phyloP scores from a whole-genome alignment of 2,113 vertebrate genomes.

The cat (Felis catus) region F.catus_Fca126_mat1.0 CM031412.1:218185501-218186000 shows the following conservation, averaged over 20 bases:
- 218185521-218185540: background rate
- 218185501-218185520: background rate
- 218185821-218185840: background rate
- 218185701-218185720: background rate
- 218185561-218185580: background rate
- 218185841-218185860: background rate
- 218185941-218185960: background rate
- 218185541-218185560: background rate
- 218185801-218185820: background rate
- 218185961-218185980: background rate
- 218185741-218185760: background rate
- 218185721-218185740: background rate
- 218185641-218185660: background rate
- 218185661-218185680: background rate
- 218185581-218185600: background rate
- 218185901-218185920: background rate
- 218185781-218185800: background rate
- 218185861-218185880: background rate
- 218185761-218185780: background rate
- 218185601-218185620: background rate
- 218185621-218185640: background rate
- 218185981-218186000: background rate
- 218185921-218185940: background rate
- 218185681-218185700: background rate
- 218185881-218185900: background rate